These are phyloP conservation scores for Aptenodytes patagonicus DNA, from an alignment of 2,113 vertebrate genomes.

Conservation along the genomic window DNA sequence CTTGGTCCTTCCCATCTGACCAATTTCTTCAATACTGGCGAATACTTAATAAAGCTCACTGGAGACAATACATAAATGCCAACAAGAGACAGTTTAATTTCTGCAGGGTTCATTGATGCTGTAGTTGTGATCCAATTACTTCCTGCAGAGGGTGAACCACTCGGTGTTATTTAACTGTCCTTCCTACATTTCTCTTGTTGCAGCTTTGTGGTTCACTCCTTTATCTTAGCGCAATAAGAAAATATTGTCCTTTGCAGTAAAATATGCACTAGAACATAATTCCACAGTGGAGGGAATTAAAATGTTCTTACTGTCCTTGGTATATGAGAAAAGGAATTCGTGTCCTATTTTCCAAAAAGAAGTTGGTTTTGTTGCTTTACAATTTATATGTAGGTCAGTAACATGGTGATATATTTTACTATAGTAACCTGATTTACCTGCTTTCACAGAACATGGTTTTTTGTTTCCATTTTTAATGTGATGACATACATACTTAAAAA, in stretches of 20 bases:
- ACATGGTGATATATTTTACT: neutral
- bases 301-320: neutral
- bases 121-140: neutral
- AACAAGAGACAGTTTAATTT: neutral
- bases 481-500: neutral
- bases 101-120: neutral
- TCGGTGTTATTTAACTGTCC: neutral
- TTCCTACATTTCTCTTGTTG: neutral
- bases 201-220: neutral
- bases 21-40: neutral
- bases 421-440: neutral
- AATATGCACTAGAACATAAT: neutral
- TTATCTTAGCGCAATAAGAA: neutral
- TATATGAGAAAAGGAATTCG: neutral
- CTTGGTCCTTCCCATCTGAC: neutral
- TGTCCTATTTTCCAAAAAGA: neutral
- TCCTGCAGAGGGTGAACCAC: neutral
- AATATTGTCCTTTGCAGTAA: neutral
- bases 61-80: neutral
- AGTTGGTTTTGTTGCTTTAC: neutral
- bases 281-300: neutral
- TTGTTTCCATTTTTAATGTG: neutral
- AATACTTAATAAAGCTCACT: neutral
- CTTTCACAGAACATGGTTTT: neutral
- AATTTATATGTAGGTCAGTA: neutral